phyloP scores from a whole-genome alignment of 2,113 vertebrate genomes.

The Stegastes partitus region DNA sequence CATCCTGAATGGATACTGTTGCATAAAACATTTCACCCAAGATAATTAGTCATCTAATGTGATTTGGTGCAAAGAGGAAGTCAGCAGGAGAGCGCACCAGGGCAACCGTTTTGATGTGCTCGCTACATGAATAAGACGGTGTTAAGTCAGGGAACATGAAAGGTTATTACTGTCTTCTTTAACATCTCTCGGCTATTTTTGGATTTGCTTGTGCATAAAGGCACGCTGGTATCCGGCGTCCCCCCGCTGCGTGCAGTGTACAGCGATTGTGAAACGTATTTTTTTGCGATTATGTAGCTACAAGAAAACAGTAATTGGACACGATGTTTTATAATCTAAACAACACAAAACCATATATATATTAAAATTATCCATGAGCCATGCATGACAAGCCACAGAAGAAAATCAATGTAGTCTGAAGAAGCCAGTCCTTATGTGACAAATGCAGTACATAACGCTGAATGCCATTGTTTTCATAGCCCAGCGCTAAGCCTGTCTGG shows the following conservation, averaged over 20 bases:
- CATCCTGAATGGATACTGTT: conserved; percentile 5
- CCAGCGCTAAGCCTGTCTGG: not conserved
- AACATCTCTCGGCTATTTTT: not conserved
- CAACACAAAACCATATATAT: not conserved
- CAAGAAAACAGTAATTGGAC: not conserved
- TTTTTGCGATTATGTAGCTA: not conserved
- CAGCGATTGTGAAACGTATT: not conserved
- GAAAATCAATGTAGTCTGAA: not conserved
- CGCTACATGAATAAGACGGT: conserved; percentile 9
- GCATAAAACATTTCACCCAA: not conserved
- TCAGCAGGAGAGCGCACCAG: conserved; percentile 4
- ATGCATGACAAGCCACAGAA: not conserved
- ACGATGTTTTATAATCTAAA: not conserved
- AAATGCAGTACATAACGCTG: conserved; percentile 6
- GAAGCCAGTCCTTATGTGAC: not conserved
- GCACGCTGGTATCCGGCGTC: not conserved
- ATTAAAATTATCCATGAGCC: not conserved
- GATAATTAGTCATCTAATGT: conserved; percentile 21
- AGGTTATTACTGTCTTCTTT: conserved; percentile 17
- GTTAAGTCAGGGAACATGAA: conserved; percentile 6
- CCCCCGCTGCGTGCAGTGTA: not conserved
- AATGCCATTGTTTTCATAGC: conserved; percentile 25
- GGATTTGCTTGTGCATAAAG: not conserved
- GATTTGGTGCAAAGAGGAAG: conserved; percentile 27
- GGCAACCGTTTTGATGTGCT: conserved; percentile 26